Conservation (phyloP, 2,113 vertebrate genomes). For the Pithys albifrons region DNA sequence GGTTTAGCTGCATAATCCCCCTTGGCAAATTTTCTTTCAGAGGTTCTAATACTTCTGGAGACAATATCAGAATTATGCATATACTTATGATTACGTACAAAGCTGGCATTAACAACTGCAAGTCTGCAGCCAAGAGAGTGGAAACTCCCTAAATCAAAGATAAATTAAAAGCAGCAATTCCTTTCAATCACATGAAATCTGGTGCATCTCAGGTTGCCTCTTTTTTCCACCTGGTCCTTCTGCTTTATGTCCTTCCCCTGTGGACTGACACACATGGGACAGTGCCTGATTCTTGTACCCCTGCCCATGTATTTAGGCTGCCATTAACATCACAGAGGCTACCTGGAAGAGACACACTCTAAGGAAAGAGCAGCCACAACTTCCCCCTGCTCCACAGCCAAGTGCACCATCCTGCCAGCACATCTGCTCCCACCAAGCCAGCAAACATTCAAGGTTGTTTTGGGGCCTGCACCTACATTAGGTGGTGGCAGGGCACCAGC, state of each 20-base stretch:
- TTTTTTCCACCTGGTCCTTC: neutral
- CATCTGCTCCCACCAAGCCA: conserved; percentile 39
- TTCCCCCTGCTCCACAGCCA: neutral
- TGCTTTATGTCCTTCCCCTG: neutral
- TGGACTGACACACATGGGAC: neutral
- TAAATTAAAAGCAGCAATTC: neutral
- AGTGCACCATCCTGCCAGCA: conserved; percentile 25
- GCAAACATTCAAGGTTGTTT: neutral
- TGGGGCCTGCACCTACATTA: neutral
- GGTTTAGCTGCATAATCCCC: neutral
- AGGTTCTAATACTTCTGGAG: neutral
- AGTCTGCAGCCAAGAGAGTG: neutral
- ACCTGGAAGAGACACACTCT: neutral
- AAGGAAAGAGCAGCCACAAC: neutral
- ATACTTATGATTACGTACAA: neutral
- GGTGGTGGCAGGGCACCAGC: neutral
- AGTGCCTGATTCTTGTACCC: neutral
- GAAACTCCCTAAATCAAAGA: conserved; percentile 19
- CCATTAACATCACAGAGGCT: neutral
- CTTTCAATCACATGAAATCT: neutral
- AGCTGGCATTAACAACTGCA: neutral
- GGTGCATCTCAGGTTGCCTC: neutral
- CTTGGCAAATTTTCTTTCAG: neutral
- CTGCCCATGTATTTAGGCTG: neutral
- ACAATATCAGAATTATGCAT: neutral